Evolutionary conservation across 92 coral and sea anemone genomes (phyloP).

Genomic region (Phenganax stokvisi): DNA sequence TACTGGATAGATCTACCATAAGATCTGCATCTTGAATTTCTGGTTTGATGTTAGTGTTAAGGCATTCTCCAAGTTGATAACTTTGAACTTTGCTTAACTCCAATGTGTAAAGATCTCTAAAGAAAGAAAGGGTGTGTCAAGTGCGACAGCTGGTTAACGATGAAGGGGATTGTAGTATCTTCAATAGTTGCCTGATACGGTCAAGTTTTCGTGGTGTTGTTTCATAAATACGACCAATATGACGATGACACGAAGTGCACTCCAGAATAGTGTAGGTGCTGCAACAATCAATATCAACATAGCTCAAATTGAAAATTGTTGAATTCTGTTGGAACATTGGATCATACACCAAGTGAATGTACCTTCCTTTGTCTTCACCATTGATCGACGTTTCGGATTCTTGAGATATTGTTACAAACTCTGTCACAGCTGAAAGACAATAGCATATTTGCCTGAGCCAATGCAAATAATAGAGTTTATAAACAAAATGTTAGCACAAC

Average conservation of each 20-base stretch:
- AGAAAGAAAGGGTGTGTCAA: not conserved
- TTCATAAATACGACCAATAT: conserved; percentile 7
- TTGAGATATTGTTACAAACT: conserved; percentile 6
- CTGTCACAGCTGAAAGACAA: conserved; percentile 26
- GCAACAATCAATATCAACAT: not conserved
- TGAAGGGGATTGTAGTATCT: not conserved
- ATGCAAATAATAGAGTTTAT: not conserved
- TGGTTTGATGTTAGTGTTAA: not conserved
- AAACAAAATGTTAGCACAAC: not conserved
- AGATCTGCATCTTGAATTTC: conserved; percentile 1
- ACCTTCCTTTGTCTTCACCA: conserved; percentile 29
- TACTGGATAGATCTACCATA: not conserved
- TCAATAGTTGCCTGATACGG: not conserved
- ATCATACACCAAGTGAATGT: not conserved
- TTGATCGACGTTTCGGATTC: conserved; percentile 9
- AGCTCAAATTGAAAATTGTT: not conserved
- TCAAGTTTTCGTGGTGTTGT: conserved; percentile 9
- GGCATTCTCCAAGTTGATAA: conserved; percentile 10
- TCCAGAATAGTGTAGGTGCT: conserved; percentile 4
- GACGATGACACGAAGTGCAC: conserved; percentile 9
- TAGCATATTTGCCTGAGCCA: not conserved
- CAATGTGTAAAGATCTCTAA: conserved; percentile 6
- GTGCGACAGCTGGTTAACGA: not conserved
- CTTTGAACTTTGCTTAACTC: conserved; percentile 12
- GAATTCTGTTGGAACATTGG: not conserved